Percentiles rank a stretch among this genome's conserved stretches.
phyloP scores from a whole-genome alignment of 2,797 vertebrate genomes.

The Oreochromis mossambicus region DNA sequence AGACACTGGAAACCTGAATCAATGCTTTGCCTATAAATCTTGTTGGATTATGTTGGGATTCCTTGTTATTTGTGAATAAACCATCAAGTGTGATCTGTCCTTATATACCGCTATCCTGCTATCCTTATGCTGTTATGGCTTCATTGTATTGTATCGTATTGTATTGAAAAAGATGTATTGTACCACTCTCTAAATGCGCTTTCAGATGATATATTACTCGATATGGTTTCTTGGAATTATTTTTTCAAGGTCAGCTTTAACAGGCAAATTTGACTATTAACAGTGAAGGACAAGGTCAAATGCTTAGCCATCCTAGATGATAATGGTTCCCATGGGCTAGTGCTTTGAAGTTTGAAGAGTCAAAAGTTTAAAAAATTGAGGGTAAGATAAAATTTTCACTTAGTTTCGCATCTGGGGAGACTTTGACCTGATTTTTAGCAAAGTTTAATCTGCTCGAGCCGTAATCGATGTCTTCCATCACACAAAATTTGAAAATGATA shows the following conservation, averaged over 20 bases:
- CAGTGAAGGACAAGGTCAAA: background rate
- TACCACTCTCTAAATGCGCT: background rate
- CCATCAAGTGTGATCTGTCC: background rate
- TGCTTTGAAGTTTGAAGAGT: background rate
- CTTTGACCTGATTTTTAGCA: background rate
- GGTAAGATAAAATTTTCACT: background rate
- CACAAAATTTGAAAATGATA: background rate
- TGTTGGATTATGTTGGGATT: background rate
- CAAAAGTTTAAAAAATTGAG: background rate
- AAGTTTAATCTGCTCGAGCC: background rate
- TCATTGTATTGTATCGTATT: background rate
- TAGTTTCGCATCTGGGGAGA: background rate
- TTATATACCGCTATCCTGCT: background rate
- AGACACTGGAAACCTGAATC: background rate
- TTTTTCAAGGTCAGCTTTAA: background rate
- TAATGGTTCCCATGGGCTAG: background rate
- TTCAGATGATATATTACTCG: background rate
- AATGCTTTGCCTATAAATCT: accelerated
- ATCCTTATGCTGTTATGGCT: background rate
- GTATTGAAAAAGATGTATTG: background rate
- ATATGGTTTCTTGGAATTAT: background rate
- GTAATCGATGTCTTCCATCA: background rate
- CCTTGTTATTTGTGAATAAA: background rate
- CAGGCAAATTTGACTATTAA: background rate
- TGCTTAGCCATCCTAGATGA: background rate